phyloP scores from a whole-genome alignment of 30 jellyfish, hydroid and myxozoan species.

The Cassiopea andromeda region DNA sequence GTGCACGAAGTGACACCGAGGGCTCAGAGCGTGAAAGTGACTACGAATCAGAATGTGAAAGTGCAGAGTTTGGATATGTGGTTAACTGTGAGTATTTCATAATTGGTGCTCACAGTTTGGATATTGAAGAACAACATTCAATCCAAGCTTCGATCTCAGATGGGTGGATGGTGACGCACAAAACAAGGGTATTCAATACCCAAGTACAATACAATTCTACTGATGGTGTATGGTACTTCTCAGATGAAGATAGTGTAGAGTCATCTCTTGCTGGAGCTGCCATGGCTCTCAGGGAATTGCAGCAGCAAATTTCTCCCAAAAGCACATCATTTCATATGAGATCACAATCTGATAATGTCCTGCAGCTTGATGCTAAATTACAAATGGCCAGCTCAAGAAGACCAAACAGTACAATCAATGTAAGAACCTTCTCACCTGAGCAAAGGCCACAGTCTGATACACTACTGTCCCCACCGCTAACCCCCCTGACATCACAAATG shows the following conservation, averaged over 20 bases:
- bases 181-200: conserved; percentile 31
- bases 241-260: conserved; percentile 35
- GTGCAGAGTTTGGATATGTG: conserved; percentile 81
- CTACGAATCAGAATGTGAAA: conserved; percentile 85
- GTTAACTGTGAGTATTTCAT: conserved; percentile 94
- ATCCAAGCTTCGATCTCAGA: conserved; percentile 91
- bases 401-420: conserved; percentile 16
- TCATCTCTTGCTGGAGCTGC: conserved; percentile 33
- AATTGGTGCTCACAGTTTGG: conserved; percentile 71
- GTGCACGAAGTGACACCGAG: conserved; percentile 74
- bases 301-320: conserved; percentile 22
- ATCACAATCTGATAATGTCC: conserved; percentile 37
- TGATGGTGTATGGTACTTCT: conserved; percentile 89
- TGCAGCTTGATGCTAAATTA: conserved; percentile 2
- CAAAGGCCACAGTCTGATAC: neutral
- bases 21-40: conserved; percentile 90
- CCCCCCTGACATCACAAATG: neutral
- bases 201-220: conserved; percentile 67
- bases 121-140: conserved; percentile 96
- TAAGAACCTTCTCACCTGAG: conserved; percentile 25
- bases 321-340: conserved; percentile 7
- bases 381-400: neutral
- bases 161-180: conserved; percentile 86
- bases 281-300: conserved; percentile 16
- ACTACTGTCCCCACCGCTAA: conserved; percentile 13